phyloP scores from a whole-genome alignment of 2,888 invertebrate species.

The Hypercompe scribonia region DNA sequence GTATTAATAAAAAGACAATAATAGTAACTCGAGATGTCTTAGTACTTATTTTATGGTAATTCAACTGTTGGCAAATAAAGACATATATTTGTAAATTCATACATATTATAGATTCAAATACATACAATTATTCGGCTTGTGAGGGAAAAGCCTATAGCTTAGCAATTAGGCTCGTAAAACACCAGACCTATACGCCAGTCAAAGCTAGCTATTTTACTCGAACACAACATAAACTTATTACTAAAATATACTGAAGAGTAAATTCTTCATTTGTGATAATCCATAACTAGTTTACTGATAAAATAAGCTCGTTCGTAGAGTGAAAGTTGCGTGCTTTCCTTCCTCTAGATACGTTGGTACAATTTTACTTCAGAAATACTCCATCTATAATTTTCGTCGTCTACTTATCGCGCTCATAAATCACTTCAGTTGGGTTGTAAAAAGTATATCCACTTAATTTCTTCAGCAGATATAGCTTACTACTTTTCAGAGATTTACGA shows the following conservation, averaged over 20 bases:
- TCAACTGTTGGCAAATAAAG: background rate
- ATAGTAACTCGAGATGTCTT: background rate
- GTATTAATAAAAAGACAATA: no score
- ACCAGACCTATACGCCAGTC: background rate
- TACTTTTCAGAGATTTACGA: slow-evolving; percentile 47
- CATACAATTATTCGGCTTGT: background rate
- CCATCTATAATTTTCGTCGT: slow-evolving; percentile 38
- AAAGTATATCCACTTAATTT: slow-evolving; percentile 49
- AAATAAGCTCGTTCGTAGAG: background rate
- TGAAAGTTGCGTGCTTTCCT: slow-evolving; percentile 5
- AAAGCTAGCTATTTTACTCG: background rate
- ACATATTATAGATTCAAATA: background rate
- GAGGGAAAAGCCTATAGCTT: background rate
- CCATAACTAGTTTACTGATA: slow-evolving; percentile 4
- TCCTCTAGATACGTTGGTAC: background rate
- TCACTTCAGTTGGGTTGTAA: slow-evolving; percentile 45
- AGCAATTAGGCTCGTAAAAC: background rate
- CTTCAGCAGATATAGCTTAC: slow-evolving; percentile 38
- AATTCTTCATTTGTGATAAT: background rate
- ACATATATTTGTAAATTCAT: no score
- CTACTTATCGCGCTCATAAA: slow-evolving; percentile 48
- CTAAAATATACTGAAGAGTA: no score
- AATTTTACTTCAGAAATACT: slow-evolving; percentile 24
- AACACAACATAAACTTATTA: background rate
- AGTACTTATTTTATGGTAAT: background rate